Percentiles rank a stretch among this genome's conserved stretches.
Evolutionary conservation across 1,140 invertebrate genomes (phyloP).

Genomic region (Zaprionus tsacasi): DNA sequence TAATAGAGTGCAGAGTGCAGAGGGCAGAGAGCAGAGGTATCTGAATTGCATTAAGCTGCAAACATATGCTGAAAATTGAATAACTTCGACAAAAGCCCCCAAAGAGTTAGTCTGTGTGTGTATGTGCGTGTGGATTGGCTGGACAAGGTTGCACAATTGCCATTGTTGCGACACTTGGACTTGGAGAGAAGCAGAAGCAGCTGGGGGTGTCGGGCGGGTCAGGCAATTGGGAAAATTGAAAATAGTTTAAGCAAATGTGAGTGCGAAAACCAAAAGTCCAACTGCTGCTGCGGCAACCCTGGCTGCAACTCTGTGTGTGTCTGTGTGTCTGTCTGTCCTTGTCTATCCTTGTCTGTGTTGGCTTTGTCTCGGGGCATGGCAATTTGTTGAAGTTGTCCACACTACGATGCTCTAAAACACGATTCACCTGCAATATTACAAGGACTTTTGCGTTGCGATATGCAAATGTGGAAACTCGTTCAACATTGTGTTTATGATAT

Average conservation of each 20-base stretch:
- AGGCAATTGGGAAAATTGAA: slow-evolving; percentile 43
- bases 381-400: slow-evolving; percentile 32
- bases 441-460: slow-evolving; percentile 32
- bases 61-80: slow-evolving; percentile 7
- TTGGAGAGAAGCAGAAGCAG: background rate
- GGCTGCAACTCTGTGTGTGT: slow-evolving; percentile 9
- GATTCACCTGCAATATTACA: slow-evolving; percentile 35
- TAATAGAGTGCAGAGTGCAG: background rate
- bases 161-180: slow-evolving; percentile 31
- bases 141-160: slow-evolving; percentile 16
- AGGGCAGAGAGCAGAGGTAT: background rate
- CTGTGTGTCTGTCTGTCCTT: background rate
- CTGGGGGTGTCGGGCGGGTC: background rate
- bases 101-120: background rate
- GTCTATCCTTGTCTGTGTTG: slow-evolving; percentile 5
- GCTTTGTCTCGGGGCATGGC: slow-evolving; percentile 16
- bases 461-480: slow-evolving; percentile 52
- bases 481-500: slow-evolving; percentile 53
- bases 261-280: slow-evolving; percentile 3
- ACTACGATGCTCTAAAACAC: slow-evolving; percentile 8
- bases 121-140: background rate
- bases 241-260: slow-evolving; percentile 30
- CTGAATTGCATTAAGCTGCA: slow-evolving; percentile 5
- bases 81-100: background rate
- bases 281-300: slow-evolving; percentile 1